phyloP scores from a whole-genome alignment of 2,888 invertebrate species.

The Harpalus rufipes region DNA sequence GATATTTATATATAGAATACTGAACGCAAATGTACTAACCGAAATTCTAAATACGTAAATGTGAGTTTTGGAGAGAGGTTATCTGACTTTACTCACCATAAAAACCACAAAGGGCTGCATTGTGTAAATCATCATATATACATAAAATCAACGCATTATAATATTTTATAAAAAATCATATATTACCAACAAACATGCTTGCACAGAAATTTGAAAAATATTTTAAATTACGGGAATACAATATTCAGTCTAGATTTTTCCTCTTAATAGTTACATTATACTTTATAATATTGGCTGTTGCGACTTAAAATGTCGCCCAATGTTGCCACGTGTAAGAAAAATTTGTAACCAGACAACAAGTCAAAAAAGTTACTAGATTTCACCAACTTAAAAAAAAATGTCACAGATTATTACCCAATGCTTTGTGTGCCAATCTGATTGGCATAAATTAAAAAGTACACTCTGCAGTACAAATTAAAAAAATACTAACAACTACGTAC shows the following conservation, averaged over 20 bases:
- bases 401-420: too few species aligned
- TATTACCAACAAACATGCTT: constrained; percentile 39
- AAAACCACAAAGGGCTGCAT: constrained; percentile 80
- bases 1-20: constrained; percentile 64
- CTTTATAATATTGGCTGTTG: constrained; percentile 15
- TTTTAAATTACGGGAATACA: constrained; percentile 52
- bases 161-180: constrained; percentile 38
- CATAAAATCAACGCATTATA: constrained; percentile 53
- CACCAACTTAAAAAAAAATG: too few species aligned
- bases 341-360: too few species aligned
- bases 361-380: too few species aligned
- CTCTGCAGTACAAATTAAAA: too few species aligned
- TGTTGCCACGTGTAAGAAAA: too few species aligned
- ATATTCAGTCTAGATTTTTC: constrained; percentile 50
- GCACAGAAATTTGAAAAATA: constrained; percentile 47
- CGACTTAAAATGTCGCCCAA: constrained; percentile 20
- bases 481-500: too few species aligned
- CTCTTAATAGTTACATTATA: constrained; percentile 36
- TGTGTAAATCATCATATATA: constrained; percentile 61
- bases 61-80: constrained; percentile 62
- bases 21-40: constrained; percentile 46
- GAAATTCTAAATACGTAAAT: constrained; percentile 72
- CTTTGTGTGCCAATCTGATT: too few species aligned
- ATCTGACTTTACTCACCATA: constrained; percentile 78
- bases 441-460: too few species aligned